Evolutionary conservation across 2,888 invertebrate genomes (phyloP).

Genomic region (Agriopis leucophaearia): DNA sequence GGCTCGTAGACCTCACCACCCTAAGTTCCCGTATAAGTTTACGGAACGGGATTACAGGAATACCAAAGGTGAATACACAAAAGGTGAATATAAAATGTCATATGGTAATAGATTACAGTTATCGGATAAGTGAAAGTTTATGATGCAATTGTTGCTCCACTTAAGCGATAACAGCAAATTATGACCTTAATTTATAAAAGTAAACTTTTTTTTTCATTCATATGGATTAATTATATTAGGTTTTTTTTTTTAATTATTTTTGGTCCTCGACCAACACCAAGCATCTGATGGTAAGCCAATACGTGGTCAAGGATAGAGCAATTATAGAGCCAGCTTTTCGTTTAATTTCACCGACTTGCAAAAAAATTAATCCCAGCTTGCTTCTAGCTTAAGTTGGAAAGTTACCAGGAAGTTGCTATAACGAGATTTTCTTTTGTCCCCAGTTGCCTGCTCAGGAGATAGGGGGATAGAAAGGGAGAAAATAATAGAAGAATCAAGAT

Average conservation of each 20-base stretch:
- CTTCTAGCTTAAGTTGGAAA: background rate
- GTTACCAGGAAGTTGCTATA: slow-evolving; percentile 3
- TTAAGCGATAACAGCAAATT: slow-evolving; percentile 22
- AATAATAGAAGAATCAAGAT: slow-evolving; percentile 72
- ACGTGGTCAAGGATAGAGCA: background rate
- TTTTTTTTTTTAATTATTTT: background rate
- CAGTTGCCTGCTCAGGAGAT: slow-evolving; percentile 71
- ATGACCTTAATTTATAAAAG: background rate
- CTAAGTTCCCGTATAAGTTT: slow-evolving; percentile 66
- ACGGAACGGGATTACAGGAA: slow-evolving; percentile 50
- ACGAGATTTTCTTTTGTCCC: slow-evolving; percentile 47
- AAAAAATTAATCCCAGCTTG: background rate
- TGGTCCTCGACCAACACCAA: background rate
- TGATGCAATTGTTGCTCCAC: slow-evolving; percentile 38
- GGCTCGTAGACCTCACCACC: slow-evolving; percentile 68
- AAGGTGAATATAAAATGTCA: slow-evolving; percentile 59
- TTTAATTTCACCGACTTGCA: too few relatives aligned
- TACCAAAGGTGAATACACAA: slow-evolving; percentile 60
- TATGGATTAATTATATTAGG: too few relatives aligned
- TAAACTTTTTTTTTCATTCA: too few relatives aligned
- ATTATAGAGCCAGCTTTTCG: too few relatives aligned
- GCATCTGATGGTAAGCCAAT: background rate
- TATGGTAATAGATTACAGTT: slow-evolving; percentile 27
- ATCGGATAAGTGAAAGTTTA: slow-evolving; percentile 19
- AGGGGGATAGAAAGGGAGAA: slow-evolving; percentile 64